Conservation (phyloP, 2,888 invertebrate species). For the Xestobium rufovillosum region DNA sequence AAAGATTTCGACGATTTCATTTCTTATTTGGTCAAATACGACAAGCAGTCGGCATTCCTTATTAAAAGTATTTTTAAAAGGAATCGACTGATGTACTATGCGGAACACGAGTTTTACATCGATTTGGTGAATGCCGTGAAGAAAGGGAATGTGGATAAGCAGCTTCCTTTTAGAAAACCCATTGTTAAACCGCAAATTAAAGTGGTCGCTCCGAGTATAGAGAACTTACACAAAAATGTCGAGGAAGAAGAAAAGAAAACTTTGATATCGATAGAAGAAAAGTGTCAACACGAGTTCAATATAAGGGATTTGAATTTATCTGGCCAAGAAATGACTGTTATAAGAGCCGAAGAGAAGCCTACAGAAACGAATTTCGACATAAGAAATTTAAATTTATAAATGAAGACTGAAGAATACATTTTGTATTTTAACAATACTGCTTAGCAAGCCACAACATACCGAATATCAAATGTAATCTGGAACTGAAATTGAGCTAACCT, state of each 20-base stretch:
- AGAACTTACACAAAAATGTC: background rate
- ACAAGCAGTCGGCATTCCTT: slow-evolving; percentile 9
- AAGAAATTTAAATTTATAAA: too few species aligned
- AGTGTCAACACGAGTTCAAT: background rate
- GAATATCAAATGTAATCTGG: too few species aligned
- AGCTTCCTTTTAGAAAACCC: too few species aligned
- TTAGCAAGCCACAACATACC: too few species aligned
- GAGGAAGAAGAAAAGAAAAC: background rate
- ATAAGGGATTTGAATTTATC: background rate
- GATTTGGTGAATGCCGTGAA: background rate
- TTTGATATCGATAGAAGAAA: background rate
- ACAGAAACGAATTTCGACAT: background rate
- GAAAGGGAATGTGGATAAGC: slow-evolving; percentile 1
- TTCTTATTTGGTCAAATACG: slow-evolving; percentile 9
- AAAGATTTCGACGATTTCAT: slow-evolving; percentile 15
- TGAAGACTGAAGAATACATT: too few species aligned
- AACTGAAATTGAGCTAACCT: too few species aligned
- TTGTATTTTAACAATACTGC: too few species aligned
- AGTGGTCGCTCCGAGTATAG: background rate
- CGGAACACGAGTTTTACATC: background rate
- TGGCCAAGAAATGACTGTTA: background rate
- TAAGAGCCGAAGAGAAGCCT: background rate
- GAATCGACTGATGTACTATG: background rate
- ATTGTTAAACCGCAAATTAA: slow-evolving; percentile 1
- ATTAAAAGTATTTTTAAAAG: background rate